Percentiles rank a stretch among this genome's conserved stretches.
Evolutionary conservation across 2,888 invertebrate genomes (phyloP).

Genomic region (Sicus ferrugineus): DNA sequence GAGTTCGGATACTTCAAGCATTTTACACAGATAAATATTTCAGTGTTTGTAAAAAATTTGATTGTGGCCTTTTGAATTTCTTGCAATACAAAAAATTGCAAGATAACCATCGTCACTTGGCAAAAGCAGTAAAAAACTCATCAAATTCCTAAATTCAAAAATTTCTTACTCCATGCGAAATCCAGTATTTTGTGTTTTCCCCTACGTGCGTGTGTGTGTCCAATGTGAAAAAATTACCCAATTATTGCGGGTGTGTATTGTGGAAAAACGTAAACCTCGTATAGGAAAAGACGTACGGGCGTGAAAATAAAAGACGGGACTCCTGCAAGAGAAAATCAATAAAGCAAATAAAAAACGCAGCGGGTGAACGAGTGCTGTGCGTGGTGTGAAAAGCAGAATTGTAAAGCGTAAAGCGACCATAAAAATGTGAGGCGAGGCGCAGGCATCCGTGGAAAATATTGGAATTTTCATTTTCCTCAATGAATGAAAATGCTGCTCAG

Average conservation of each 20-base stretch:
- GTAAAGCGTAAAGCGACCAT: slow-evolving; percentile 14
- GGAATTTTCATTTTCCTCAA: slow-evolving; percentile 31
- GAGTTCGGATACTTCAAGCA: background rate
- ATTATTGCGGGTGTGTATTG: too few species aligned
- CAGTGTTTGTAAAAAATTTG: background rate
- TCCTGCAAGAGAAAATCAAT: slow-evolving; percentile 12
- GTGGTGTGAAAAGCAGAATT: slow-evolving; percentile 8
- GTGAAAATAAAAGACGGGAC: too few species aligned
- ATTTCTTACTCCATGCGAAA: too few species aligned
- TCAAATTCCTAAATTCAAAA: too few species aligned
- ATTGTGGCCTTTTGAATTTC: background rate
- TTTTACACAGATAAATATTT: slow-evolving; percentile 17
- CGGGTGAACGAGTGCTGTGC: background rate
- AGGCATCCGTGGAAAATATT: slow-evolving; percentile 26
- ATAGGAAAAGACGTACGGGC: too few species aligned
- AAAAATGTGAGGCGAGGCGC: slow-evolving; percentile 24
- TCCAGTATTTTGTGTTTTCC: too few species aligned
- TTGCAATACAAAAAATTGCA: too few species aligned
- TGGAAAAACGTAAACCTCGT: too few species aligned
- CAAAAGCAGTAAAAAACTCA: too few species aligned
- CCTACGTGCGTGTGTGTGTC: too few species aligned
- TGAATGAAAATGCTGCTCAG: slow-evolving; percentile 25
- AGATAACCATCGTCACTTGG: too few species aligned
- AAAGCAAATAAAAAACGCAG: background rate
- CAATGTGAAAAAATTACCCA: too few species aligned